Evolutionary conservation across 2,113 vertebrate genomes (phyloP).

Genomic region (Pituophis catenifer): DNA sequence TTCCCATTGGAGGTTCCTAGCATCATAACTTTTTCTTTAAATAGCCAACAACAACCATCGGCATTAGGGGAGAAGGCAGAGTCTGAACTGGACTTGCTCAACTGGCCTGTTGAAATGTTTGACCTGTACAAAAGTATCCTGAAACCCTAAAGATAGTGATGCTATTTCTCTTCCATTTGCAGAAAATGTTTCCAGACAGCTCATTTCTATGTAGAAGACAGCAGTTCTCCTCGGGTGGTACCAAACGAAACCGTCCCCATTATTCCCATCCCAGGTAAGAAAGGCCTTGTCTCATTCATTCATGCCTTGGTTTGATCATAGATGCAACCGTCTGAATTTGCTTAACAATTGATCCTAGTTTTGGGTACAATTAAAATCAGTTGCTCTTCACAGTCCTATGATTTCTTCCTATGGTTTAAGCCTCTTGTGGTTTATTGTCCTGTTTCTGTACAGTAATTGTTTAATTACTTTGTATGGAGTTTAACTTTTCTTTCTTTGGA

Average conservation of each 20-base stretch:
- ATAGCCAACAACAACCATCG: not conserved
- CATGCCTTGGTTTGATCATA: slow-evolving; percentile 24
- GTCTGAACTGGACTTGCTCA: not conserved
- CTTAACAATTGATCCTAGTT: slow-evolving; percentile 13
- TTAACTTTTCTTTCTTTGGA: not conserved
- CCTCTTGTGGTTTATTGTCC: not conserved
- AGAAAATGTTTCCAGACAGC: slow-evolving; percentile 99
- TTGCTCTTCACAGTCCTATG: not conserved
- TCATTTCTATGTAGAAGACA: slow-evolving; percentile 98
- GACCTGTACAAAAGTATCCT: not conserved
- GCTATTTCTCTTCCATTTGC: slow-evolving; percentile 52
- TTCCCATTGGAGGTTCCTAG: slow-evolving; percentile 7
- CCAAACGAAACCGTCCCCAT: slow-evolving; percentile 94
- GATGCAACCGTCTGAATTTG: slow-evolving; percentile 21
- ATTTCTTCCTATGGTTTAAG: not conserved
- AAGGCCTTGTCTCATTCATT: slow-evolving; percentile 7
- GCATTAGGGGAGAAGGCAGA: slow-evolving; percentile 9
- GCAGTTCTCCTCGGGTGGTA: slow-evolving; percentile 93
- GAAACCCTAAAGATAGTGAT: slow-evolving; percentile 25
- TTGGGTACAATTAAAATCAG: slow-evolving; percentile 33
- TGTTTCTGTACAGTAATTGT: not conserved
- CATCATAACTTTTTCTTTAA: not conserved
- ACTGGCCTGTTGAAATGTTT: not conserved
- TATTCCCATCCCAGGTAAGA: slow-evolving; percentile 93
- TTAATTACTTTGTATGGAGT: not conserved